Conservation (phyloP, 2,113 vertebrate species). For the Mesocricetus auratus region DNA sequence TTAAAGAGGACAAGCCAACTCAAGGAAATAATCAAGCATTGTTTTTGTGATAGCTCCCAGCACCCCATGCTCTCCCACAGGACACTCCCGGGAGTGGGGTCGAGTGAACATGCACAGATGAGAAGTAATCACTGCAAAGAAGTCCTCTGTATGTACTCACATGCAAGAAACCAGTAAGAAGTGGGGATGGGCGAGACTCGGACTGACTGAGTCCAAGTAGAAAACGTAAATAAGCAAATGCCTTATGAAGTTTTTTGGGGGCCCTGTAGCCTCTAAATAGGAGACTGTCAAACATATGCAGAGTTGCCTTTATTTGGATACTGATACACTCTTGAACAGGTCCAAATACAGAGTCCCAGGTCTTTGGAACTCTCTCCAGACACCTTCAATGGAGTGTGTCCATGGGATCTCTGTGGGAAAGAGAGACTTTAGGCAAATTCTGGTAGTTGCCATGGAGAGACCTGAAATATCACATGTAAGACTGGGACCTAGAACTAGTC, state of each 20-base stretch:
- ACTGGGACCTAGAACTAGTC: background rate
- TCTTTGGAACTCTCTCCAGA: background rate
- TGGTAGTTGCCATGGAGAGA: background rate
- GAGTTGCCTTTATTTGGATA: background rate
- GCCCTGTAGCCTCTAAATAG: background rate
- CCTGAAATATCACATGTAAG: background rate
- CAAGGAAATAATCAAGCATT: background rate
- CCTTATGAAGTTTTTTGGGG: background rate
- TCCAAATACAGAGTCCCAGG: background rate
- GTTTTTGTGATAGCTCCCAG: background rate
- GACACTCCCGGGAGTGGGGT: background rate
- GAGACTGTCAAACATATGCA: background rate
- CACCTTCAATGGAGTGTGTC: background rate
- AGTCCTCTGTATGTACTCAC: background rate
- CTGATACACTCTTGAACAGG: too few relatives aligned
- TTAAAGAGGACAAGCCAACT: background rate
- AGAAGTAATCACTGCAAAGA: too few relatives aligned
- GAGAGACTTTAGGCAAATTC: background rate
- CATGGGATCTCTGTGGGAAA: background rate
- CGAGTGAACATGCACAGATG: background rate
- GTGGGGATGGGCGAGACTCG: too few relatives aligned
- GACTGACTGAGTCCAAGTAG: background rate
- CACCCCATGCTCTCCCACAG: background rate
- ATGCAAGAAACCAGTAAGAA: background rate
- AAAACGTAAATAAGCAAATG: background rate